A percentile compares a stretch with the other conserved stretches of the same genome.
These are phyloP conservation scores for Microplitis manilae DNA, from an alignment of 2,888 invertebrate genomes.

Conservation along the genomic window DNA sequence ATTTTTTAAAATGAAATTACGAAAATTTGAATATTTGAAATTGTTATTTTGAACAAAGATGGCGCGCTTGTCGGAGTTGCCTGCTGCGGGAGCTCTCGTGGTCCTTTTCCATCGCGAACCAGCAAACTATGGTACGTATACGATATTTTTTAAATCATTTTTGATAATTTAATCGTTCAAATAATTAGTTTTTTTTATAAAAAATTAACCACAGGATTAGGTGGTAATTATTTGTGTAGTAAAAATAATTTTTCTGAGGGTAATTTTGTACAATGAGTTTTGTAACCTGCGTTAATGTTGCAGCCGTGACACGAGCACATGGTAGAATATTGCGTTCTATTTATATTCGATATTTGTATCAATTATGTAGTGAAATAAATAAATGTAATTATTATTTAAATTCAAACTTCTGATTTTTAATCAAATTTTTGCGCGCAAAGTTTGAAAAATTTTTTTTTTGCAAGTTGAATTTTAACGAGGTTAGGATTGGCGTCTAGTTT, in stretches of 20 bases:
- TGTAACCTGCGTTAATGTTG: background rate
- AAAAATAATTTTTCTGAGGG: constrained; percentile 2
- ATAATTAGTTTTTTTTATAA: no score
- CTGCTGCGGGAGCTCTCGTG: constrained; percentile 11
- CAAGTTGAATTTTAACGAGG: no score
- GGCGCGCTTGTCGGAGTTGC: background rate
- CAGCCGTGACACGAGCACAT: constrained; percentile 33
- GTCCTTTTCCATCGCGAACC: constrained; percentile 31
- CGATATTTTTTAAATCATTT: constrained; percentile 19
- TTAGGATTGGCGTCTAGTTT: no score
- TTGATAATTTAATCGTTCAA: background rate
- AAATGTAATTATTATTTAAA: background rate
- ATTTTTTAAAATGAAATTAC: no score
- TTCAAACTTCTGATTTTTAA: background rate
- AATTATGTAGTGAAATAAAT: background rate
- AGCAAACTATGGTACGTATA: constrained; percentile 36
- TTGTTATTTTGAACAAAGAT: no score
- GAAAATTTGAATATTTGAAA: no score
- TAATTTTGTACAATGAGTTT: background rate
- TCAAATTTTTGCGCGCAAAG: no score
- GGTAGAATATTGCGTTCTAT: background rate
- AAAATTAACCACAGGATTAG: no score
- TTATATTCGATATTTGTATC: background rate
- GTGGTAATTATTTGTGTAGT: background rate
- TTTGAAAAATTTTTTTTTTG: no score